Evolutionary conservation across 2,113 vertebrate genomes (phyloP), one percentile per base, ranked within the genome.

Genomic region (Petroica traversi): DNA sequence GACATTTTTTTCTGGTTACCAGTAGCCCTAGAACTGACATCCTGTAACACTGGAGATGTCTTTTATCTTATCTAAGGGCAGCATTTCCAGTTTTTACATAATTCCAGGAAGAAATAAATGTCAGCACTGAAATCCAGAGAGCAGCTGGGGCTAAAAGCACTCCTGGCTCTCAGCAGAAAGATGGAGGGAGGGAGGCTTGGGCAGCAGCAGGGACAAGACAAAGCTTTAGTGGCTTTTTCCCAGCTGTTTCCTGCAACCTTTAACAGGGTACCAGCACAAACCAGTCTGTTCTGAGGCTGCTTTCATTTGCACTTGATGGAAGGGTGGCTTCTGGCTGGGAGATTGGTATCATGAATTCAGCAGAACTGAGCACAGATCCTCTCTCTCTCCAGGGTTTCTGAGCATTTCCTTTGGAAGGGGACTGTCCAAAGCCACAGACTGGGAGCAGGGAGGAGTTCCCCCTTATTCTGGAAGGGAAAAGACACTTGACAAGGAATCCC

Each of bases 301-400:
- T 80, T 20, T 12, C 62, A 25, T 73, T 80, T 46, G 46, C 34
- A 4, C 33, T 82, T 24, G 58, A 19, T 54, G 24, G n/a, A 20
- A 74, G 73, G 19, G 51, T 40, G 49, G 51, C 46, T 88, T 5
- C 67, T 85, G 58, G 8, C 86, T 19, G 25, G 46, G 88, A 64
- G 83, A 25, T 2, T 25, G 14, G 20, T 24, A 2, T 54, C 18
- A 6, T 31, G 29, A 51, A 5, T 1, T 0, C 13, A 49, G 19
- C 14, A 62, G 88, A 58, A 28, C 1, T 41, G 72, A 67, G 82
- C 52, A 17, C n/a, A 26, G 33, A 26, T 85, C 31, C 29, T 20
- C 55, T 63, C 52, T 93, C 43, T 75, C 28, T 2, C 25, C 51
- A 33, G 76, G 63, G 61, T 20, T 80, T 74, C 28, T 19, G 73